Evolutionary conservation across 2,113 vertebrate species (phyloP), one percentile per base, ranked within the genome.

Genomic region (Eolophus roseicapilla): DNA sequence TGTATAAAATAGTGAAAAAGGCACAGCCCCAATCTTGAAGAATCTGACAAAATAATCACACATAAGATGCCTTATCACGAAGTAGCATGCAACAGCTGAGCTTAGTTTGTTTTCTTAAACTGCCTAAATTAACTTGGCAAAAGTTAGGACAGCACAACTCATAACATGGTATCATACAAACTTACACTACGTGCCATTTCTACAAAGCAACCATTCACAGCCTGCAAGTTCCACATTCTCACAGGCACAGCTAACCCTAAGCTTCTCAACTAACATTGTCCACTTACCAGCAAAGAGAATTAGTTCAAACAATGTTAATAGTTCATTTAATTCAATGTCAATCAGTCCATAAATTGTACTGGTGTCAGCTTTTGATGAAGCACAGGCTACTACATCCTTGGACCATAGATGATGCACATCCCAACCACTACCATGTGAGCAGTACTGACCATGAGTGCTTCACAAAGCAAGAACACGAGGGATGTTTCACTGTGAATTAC

Each of bases 21-120:
- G 18, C 71, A 75, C 17, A 63, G 63, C 35, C 52, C 9, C 60
- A 52, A 63, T 74, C 60, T 55, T 31, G 31, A 90, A 93, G 50
- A 64, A 83, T 64, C 55, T 86, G 76, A 81, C 85, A 78, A 92
- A 96, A 70, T 62, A 88, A 59, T 86, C 43, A 47, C 60, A 69
- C 43, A 6, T n/a, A 55, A 82, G 65, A 96, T 21, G 60, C 41
- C 37, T 82, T 74, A 92, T 64, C 37, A 0, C 76, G 75, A 59
- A 78, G 86, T 3, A 86, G 73, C 64, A n/a, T n/a, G n/a, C n/a
- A 86, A 64, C 73, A 92, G 69, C 86, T 71, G 74, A 89, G 78
- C 75, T 79, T 47, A n/a, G 23, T 71, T 84, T 95, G 64, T 60
- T 96, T 93, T 90, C 73, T 77, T 46, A 78, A 95, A 64, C 79